phyloP scores from a whole-genome alignment of 1,140 invertebrate genomes.

The Pseudomyrmex dendroicus region DNA sequence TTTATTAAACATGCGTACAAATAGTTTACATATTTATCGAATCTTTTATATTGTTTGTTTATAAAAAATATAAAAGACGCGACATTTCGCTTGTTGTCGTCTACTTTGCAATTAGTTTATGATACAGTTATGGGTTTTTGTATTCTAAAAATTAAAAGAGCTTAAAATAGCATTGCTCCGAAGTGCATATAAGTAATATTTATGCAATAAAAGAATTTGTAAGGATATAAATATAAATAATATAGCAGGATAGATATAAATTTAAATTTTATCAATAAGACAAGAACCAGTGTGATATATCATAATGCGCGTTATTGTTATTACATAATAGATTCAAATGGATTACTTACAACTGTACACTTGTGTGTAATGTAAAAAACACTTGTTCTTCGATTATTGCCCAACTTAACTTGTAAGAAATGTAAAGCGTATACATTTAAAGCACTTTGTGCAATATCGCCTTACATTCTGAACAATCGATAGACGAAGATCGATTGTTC shows the following conservation, averaged over 20 bases:
- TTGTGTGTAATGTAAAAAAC: slow-evolving; percentile 13
- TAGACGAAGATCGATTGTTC: not conserved
- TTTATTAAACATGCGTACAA: slow-evolving; percentile 6
- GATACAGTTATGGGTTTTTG: slow-evolving; percentile 4
- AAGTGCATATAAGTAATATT: slow-evolving; percentile 15
- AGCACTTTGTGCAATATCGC: not conserved
- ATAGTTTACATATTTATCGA: not conserved
- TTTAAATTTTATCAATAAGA: slow-evolving; percentile 11
- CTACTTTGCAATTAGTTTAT: slow-evolving; percentile 34
- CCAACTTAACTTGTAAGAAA: not conserved
- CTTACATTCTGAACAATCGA: not conserved
- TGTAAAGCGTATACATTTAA: not conserved
- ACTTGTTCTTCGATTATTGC: not conserved
- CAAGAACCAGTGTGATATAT: slow-evolving; percentile 37
- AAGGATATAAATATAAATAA: too few relatives aligned
- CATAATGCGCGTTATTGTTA: slow-evolving; percentile 28
- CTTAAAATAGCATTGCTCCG: not conserved
- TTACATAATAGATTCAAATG: too few relatives aligned
- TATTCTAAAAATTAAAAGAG: not conserved
- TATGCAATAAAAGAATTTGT: too few relatives aligned
- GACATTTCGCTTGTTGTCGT: not conserved
- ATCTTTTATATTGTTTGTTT: not conserved
- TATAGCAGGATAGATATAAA: slow-evolving; percentile 24
- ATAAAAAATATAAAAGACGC: not conserved
- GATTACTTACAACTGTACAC: not conserved